phyloP scores from a whole-genome alignment of 2,113 vertebrate species.

The Potamarius usumacintae region DNA sequence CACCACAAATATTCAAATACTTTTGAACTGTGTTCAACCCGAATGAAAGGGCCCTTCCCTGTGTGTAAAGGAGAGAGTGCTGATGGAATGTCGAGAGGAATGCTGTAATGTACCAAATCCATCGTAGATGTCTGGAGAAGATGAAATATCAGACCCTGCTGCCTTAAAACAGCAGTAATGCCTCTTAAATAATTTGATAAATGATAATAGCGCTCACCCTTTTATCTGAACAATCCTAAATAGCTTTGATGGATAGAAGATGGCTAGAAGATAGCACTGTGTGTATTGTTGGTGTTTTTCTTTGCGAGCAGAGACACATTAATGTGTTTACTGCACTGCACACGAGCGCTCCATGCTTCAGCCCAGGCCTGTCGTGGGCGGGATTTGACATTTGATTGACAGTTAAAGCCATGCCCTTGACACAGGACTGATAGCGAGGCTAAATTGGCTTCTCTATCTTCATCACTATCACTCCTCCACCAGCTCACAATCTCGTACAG shows the following conservation, averaged over 20 bases:
- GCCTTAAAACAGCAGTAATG: background rate
- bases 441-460: constrained; percentile 23
- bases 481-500: background rate
- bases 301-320: background rate
- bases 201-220: background rate
- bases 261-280: background rate
- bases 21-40: too few species aligned
- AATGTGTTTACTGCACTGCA: background rate
- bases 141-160: background rate
- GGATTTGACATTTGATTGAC: constrained; percentile 14
- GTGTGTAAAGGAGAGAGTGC: background rate
- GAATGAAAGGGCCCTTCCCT: background rate
- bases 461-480: background rate
- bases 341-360: background rate
- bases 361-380: background rate
- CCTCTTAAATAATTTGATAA: background rate
- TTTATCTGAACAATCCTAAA: too few species aligned
- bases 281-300: background rate
- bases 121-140: background rate
- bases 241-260: background rate
- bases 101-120: background rate
- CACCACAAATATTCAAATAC: too few species aligned
- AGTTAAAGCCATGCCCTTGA: background rate
- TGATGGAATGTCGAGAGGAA: background rate
- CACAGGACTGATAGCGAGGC: background rate